These are phyloP conservation scores for Smithornis capensis DNA, from an alignment of 2,113 vertebrate genomes.

Conservation along the genomic window DNA sequence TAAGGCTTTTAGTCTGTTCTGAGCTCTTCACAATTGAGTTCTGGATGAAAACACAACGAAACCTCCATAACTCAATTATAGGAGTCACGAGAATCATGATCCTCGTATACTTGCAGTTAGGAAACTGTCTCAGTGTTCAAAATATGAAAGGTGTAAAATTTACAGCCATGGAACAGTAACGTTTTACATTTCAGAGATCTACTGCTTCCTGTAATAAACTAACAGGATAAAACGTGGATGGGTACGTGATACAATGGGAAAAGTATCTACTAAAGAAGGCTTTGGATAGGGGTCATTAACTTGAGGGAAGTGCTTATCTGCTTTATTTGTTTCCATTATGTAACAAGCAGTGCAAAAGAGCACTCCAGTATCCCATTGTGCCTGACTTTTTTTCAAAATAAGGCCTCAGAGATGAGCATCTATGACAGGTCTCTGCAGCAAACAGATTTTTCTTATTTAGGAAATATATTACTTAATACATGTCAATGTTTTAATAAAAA, in stretches of 20 bases:
- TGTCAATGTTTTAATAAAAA: not conserved
- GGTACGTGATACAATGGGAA: not conserved
- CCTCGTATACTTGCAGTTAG: not conserved
- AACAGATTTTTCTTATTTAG: not conserved
- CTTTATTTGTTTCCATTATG: conserved; percentile 13
- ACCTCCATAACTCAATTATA: rapidly evolving
- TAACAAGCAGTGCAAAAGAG: not conserved
- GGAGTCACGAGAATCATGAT: not conserved
- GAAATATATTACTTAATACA: not conserved
- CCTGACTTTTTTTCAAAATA: not conserved
- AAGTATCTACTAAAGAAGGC: not conserved
- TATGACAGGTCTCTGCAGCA: not conserved
- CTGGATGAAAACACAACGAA: not conserved
- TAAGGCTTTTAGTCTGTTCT: not conserved
- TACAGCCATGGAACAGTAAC: not conserved
- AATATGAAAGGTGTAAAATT: not conserved
- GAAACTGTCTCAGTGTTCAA: not conserved
- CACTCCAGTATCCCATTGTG: not conserved
- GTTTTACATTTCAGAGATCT: not conserved
- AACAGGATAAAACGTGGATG: not conserved
- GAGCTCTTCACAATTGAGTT: not conserved
- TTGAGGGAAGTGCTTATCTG: not conserved
- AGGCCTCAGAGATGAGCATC: not conserved
- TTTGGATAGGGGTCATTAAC: not conserved
- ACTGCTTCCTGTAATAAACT: not conserved